A percentile compares a stretch with the other conserved stretches of the same genome.
phyloP scores from a whole-genome alignment of 2,797 vertebrate genomes.

The Alauda arvensis region DNA sequence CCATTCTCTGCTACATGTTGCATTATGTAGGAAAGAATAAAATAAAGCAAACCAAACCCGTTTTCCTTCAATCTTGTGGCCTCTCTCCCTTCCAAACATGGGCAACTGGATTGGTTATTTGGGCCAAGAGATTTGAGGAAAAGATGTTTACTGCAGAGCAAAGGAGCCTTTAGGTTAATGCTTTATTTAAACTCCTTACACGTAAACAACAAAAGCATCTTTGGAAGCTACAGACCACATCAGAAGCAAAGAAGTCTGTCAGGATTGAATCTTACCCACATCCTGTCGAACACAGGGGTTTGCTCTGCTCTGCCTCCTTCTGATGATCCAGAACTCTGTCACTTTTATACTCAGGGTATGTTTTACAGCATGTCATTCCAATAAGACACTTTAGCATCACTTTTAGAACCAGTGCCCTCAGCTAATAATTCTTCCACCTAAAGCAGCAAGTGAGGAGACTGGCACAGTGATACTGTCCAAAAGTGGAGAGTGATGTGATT shows the following conservation, averaged over 20 bases:
- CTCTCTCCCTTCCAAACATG: not conserved
- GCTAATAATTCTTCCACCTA: not conserved
- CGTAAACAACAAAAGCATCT: not conserved
- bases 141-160: not conserved
- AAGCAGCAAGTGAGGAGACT: not conserved
- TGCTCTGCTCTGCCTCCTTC: not conserved
- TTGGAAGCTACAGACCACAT: fast-evolving
- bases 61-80: not conserved
- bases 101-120: not conserved
- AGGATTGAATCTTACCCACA: not conserved
- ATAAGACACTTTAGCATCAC: not conserved
- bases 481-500: fast-evolving
- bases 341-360: not conserved
- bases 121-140: not conserved
- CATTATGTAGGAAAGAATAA: not conserved
- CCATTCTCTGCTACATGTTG: not conserved
- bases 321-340: not conserved
- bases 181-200: not conserved
- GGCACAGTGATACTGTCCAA: not conserved
- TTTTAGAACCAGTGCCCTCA: not conserved
- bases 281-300: not conserved
- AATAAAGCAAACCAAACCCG: not conserved
- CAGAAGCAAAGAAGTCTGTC: not conserved
- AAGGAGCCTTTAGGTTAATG: not conserved
- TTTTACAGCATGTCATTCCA: not conserved